Evolutionary conservation across 2,888 invertebrate genomes (phyloP).

Genomic region (Phorcus lineatus): DNA sequence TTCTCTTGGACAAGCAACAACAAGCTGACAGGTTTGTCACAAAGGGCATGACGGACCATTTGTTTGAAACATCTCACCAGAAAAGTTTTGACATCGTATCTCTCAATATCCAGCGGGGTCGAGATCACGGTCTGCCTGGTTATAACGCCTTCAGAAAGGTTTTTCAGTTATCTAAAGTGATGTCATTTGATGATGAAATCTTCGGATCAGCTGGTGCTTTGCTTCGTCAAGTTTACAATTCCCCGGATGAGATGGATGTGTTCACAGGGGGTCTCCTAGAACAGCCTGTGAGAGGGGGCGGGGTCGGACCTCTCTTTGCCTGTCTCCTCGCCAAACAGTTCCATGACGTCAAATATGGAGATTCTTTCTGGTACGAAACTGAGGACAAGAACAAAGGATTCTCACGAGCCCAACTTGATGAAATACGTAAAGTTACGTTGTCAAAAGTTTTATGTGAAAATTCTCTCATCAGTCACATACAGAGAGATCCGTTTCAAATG

Average conservation of each 20-base stretch:
- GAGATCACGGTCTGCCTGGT: slow-evolving; percentile 33
- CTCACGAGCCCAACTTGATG: not conserved
- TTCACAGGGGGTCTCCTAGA: not conserved
- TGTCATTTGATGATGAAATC: not conserved
- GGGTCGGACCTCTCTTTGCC: not conserved
- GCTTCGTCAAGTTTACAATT: not conserved
- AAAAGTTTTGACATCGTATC: slow-evolving; percentile 6
- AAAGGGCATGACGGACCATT: slow-evolving; percentile 8
- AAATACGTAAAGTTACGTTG: no score
- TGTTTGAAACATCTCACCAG: not conserved
- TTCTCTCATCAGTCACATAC: no score
- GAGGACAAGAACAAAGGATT: not conserved
- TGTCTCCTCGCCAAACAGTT: not conserved
- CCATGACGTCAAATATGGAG: not conserved
- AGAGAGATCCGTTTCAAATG: no score
- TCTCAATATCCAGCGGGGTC: slow-evolving; percentile 33
- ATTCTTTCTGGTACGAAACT: not conserved
- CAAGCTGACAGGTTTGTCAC: slow-evolving; percentile 28
- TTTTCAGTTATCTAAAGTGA: not conserved
- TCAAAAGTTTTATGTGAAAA: no score
- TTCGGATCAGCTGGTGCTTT: no score
- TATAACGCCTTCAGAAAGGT: slow-evolving; percentile 31
- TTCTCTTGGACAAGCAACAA: slow-evolving; percentile 30
- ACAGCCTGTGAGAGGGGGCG: not conserved
- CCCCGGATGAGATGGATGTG: not conserved